These are phyloP conservation scores for Crocallis elinguaria DNA, from an alignment of 2,888 invertebrate species.

Conservation along the genomic window DNA sequence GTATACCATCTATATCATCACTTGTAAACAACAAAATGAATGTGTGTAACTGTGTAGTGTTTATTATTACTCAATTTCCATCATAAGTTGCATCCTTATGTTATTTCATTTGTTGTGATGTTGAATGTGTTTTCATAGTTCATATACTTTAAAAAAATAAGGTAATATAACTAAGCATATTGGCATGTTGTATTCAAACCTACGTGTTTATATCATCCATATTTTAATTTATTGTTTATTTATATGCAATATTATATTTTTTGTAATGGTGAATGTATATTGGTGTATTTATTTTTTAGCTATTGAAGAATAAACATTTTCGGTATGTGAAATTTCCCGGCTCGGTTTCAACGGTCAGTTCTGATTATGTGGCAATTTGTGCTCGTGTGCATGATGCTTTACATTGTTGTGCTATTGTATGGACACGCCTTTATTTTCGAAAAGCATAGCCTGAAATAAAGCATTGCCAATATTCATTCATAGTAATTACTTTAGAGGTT, in stretches of 20 bases:
- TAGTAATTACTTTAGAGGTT: constrained; percentile 36
- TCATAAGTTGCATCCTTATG: too few species aligned
- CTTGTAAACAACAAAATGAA: too few species aligned
- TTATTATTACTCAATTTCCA: too few species aligned
- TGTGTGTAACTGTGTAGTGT: too few species aligned
- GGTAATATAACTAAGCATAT: too few species aligned
- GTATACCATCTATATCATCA: too few species aligned
- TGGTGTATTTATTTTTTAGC: constrained; percentile 83
- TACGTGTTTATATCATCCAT: not conserved
- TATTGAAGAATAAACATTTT: constrained; percentile 84
- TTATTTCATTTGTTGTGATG: too few species aligned
- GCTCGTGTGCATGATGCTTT: constrained; percentile 76
- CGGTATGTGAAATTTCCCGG: constrained; percentile 85
- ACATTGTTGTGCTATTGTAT: constrained; percentile 40
- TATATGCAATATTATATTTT: constrained; percentile 43
- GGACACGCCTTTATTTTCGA: constrained; percentile 36
- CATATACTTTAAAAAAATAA: too few species aligned
- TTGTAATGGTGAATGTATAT: constrained; percentile 77
- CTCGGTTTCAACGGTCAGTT: constrained; percentile 82
- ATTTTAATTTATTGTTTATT: constrained; percentile 12
- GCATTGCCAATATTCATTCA: constrained; percentile 75
- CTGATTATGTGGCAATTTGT: constrained; percentile 71
- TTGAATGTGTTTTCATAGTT: too few species aligned
- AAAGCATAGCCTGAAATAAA: constrained; percentile 46
- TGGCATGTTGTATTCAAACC: not conserved